These are phyloP conservation scores for Siderastrea radians DNA, from an alignment of 92 coral and sea anemone species.

Conservation along the genomic window DNA sequence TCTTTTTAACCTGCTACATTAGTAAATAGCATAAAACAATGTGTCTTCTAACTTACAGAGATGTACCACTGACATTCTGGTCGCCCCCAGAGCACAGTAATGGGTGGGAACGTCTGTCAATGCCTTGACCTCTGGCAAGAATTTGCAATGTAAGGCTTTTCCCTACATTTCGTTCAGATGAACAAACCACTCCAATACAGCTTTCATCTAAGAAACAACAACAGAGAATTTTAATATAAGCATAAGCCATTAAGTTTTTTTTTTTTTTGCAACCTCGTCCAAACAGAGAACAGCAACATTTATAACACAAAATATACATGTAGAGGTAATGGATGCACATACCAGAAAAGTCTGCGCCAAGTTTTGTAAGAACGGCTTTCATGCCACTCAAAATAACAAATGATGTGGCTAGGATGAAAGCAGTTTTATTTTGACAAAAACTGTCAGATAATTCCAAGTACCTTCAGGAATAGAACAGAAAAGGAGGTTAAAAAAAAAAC, in stretches of 20 bases:
- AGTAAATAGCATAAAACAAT: too few relatives aligned
- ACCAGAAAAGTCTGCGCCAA: neutral
- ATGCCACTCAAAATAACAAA: neutral
- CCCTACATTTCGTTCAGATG: neutral
- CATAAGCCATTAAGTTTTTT: neutral
- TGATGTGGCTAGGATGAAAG: neutral
- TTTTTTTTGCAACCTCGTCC: neutral
- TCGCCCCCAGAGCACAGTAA: neutral
- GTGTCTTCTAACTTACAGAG: neutral
- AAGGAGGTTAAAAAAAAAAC: too few relatives aligned
- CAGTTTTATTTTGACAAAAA: neutral
- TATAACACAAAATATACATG: neutral
- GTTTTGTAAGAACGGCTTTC: neutral
- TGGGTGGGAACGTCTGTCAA: neutral
- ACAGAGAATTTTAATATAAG: neutral
- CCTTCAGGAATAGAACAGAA: neutral
- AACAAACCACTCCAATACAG: neutral
- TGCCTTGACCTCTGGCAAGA: neutral
- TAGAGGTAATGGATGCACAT: neutral
- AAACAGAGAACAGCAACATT: neutral
- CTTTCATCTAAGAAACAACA: neutral
- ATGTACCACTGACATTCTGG: slow-evolving; percentile 5
- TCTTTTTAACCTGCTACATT: too few relatives aligned
- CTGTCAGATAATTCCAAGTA: neutral
- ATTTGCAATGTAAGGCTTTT: neutral